These are phyloP conservation scores for Perca flavescens DNA, from an alignment of 2,113 vertebrate species.

Conservation along the genomic window DNA sequence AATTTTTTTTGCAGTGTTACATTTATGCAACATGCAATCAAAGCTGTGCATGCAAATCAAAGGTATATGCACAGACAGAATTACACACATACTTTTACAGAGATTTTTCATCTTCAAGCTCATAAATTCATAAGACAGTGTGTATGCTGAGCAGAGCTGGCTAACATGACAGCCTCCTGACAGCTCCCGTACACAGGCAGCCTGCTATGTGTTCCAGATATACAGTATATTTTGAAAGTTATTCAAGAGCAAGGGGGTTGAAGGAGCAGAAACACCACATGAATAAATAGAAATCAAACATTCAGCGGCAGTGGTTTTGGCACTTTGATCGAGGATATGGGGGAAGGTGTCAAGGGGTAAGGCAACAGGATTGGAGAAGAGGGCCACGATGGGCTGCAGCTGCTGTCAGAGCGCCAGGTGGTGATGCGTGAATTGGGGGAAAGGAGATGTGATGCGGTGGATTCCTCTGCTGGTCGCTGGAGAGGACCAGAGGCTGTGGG, in stretches of 20 bases:
- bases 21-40: conserved; percentile 19
- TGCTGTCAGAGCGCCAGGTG: conserved; percentile 81
- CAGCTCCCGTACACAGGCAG: conserved; percentile 75
- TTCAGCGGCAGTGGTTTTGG: conserved; percentile 60
- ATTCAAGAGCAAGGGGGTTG: conserved; percentile 53
- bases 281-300: conserved; percentile 82
- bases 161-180: conserved; percentile 79
- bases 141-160: conserved; percentile 62
- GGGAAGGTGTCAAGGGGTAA: conserved; percentile 67
- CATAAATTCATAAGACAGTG: conserved; percentile 75
- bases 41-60: conserved; percentile 51
- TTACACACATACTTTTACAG: conserved; percentile 43
- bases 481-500: conserved; percentile 39
- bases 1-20: conserved; percentile 8
- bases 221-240: conserved; percentile 70
- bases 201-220: conserved; percentile 68
- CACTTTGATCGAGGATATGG: conserved; percentile 69
- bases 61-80: conserved; percentile 43
- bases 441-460: conserved; percentile 47
- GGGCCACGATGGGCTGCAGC: conserved; percentile 65
- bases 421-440: conserved; percentile 79
- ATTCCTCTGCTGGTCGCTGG: conserved; percentile 40
- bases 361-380: conserved; percentile 74
- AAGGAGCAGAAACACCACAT: conserved; percentile 62
- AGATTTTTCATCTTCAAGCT: conserved; percentile 68